Conservation (phyloP, 2,888 invertebrate genomes). For the Acleris sparsana region DNA sequence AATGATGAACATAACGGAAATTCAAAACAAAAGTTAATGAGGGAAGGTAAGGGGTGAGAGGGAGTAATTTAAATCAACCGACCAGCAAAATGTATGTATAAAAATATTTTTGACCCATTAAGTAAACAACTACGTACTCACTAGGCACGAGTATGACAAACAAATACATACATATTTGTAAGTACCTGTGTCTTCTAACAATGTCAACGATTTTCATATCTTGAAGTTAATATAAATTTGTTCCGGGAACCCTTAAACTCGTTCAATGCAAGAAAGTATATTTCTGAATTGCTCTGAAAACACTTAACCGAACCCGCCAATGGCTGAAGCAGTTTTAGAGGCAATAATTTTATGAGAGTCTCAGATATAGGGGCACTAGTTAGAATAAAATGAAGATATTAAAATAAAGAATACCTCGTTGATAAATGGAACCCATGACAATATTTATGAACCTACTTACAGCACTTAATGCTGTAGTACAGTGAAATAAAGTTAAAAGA, state of each 20-base stretch:
- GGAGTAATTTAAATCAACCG: too few species aligned
- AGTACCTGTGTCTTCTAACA: too few species aligned
- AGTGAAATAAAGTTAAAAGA: constrained; percentile 12
- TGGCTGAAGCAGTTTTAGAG: background rate
- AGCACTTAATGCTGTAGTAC: constrained; percentile 1
- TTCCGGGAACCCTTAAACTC: background rate
- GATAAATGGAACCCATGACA: constrained; percentile 1
- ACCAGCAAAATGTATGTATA: too few species aligned
- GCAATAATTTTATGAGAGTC: background rate
- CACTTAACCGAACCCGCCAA: background rate
- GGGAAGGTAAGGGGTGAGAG: too few species aligned
- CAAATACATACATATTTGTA: too few species aligned
- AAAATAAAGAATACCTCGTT: background rate
- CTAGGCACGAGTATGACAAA: too few species aligned
- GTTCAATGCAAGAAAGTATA: background rate
- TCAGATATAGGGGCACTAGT: too few species aligned
- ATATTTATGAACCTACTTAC: background rate
- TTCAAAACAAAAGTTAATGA: too few species aligned
- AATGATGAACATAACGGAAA: background rate
- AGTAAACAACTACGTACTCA: too few species aligned
- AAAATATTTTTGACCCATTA: too few species aligned
- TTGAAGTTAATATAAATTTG: background rate
- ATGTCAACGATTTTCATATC: too few species aligned
- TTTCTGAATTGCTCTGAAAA: constrained; percentile 1
- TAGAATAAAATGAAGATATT: background rate